Conservation (phyloP, 2,113 vertebrate species). For the Ramphastos sulfuratus region DNA sequence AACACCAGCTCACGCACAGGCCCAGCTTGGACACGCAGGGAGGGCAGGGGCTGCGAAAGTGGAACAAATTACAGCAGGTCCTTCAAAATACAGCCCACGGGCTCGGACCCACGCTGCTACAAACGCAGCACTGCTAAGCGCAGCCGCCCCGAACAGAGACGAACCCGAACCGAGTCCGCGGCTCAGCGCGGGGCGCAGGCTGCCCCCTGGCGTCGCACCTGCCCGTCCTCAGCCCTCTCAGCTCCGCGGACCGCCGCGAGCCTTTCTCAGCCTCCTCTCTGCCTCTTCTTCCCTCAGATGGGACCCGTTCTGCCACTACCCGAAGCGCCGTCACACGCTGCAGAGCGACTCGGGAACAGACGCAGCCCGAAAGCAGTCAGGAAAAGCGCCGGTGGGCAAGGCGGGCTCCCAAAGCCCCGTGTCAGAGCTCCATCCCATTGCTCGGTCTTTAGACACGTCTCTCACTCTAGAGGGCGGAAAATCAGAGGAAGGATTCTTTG, state of each 20-base stretch:
- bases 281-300: accelerated
- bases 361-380: neutral
- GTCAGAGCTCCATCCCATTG: neutral
- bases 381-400: neutral
- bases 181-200: neutral
- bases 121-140: neutral
- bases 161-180: neutral
- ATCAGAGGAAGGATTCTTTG: neutral
- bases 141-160: neutral
- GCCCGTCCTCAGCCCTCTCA: accelerated
- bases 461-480: neutral
- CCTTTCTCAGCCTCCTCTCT: no score
- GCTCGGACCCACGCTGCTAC: neutral
- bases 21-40: neutral
- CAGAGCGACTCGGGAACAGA: neutral
- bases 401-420: neutral
- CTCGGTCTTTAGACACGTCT: neutral
- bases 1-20: neutral
- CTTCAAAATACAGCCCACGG: neutral
- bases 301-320: neutral
- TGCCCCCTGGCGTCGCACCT: conserved; percentile 39
- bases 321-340: neutral
- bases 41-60: neutral
- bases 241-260: accelerated
- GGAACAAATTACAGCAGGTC: neutral